These are phyloP conservation scores for Tolmerus cingulatus DNA, from an alignment of 2,888 invertebrate genomes.

Conservation along the genomic window DNA sequence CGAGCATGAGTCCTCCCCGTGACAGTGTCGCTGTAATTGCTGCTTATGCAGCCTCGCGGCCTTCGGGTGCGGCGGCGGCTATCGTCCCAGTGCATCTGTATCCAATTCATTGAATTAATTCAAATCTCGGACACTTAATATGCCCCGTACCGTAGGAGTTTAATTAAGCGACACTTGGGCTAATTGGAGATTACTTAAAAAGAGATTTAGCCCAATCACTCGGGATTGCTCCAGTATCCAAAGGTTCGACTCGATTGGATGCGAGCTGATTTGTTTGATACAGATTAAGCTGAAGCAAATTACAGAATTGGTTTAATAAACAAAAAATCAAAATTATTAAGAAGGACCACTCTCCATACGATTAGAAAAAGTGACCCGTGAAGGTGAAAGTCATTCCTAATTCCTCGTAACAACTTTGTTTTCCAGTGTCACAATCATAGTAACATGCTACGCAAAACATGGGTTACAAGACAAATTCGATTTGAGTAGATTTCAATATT, in stretches of 20 bases:
- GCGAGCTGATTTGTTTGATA: background rate
- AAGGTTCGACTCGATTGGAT: background rate
- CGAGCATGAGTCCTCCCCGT: background rate
- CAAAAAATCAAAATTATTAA: background rate
- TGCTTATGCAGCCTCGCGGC: background rate
- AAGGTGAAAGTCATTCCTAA: background rate
- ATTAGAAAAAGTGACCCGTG: background rate
- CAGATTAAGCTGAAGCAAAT: background rate
- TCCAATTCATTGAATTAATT: conserved; percentile 43
- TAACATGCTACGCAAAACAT: too few relatives aligned
- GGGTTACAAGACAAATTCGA: too few relatives aligned
- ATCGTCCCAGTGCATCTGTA: conserved; percentile 30
- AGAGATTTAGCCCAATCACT: conserved; percentile 43
- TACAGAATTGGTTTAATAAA: background rate
- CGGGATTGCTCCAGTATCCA: conserved; percentile 8
- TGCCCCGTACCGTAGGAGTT: conserved; percentile 36
- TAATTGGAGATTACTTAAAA: conserved; percentile 49
- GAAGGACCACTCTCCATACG: background rate
- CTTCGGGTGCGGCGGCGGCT: background rate
- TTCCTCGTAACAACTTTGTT: background rate
- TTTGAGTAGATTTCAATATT: too few relatives aligned
- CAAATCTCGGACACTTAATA: conserved; percentile 44
- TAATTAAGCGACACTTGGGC: conserved; percentile 47
- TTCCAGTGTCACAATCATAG: too few relatives aligned
- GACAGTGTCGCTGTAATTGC: background rate